Evolutionary conservation across 2,888 invertebrate species (phyloP).

Genomic region (Nycteola revayana): DNA sequence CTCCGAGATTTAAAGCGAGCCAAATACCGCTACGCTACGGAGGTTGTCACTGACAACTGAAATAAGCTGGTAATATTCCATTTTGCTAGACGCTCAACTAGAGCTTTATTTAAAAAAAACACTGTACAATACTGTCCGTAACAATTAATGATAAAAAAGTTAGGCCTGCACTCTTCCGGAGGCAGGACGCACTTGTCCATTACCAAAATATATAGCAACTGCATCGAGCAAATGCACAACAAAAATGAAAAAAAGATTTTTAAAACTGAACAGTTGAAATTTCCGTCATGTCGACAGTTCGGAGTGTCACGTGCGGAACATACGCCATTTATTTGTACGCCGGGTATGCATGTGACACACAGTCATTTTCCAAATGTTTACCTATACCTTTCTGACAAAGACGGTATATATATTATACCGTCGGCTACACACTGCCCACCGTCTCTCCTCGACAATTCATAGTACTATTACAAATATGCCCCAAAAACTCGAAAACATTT

Average conservation of each 20-base stretch:
- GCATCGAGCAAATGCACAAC: neutral
- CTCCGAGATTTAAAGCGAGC: too few relatives aligned
- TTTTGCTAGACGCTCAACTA: too few relatives aligned
- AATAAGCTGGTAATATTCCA: too few relatives aligned
- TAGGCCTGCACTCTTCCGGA: too few relatives aligned
- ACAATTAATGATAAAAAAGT: too few relatives aligned
- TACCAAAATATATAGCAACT: neutral
- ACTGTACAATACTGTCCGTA: too few relatives aligned
- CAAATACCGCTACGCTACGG: too few relatives aligned
- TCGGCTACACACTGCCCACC: constrained; percentile 30
- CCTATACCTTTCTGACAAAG: too few relatives aligned
- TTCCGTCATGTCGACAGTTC: constrained; percentile 32
- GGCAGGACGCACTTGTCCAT: too few relatives aligned
- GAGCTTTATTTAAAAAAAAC: too few relatives aligned
- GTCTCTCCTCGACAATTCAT: constrained; percentile 32
- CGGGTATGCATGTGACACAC: constrained; percentile 45
- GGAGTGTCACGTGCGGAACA: constrained; percentile 38
- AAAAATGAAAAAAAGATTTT: constrained; percentile 16
- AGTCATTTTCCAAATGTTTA: constrained; percentile 58
- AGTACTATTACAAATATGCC: constrained; percentile 41
- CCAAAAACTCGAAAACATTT: constrained; percentile 38
- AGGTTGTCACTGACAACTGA: too few relatives aligned
- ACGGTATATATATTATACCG: constrained; percentile 29
- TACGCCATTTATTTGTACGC: constrained; percentile 49
- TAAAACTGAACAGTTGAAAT: constrained; percentile 41